Percentiles rank a stretch among this genome's conserved stretches.
Conservation (phyloP, 2,797 vertebrate genomes). For the Heliangelus exortis region DNA sequence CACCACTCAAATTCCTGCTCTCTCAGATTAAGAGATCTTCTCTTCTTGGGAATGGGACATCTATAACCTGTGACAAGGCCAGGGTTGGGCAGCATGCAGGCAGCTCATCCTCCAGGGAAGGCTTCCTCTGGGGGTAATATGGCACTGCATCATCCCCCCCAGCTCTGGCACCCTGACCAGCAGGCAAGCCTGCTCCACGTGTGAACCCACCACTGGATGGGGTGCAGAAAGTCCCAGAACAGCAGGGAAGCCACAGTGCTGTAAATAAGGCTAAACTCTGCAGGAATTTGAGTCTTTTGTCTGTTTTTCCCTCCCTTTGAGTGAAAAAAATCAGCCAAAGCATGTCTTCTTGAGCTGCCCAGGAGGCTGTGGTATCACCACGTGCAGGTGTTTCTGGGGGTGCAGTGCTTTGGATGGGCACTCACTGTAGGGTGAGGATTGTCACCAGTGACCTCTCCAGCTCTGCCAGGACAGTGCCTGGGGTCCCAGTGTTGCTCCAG, state of each 20-base stretch:
- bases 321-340: background rate
- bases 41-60: background rate
- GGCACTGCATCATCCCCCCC: background rate
- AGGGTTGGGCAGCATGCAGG: background rate
- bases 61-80: background rate
- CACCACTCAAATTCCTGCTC: background rate
- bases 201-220: background rate
- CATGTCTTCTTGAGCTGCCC: background rate
- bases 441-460: background rate
- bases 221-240: background rate
- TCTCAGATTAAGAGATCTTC: background rate
- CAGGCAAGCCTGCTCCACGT: fast-evolving
- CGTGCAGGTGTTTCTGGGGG: fast-evolving
- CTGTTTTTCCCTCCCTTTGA: background rate
- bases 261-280: background rate
- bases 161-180: fast-evolving
- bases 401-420: background rate
- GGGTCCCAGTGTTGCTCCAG: background rate
- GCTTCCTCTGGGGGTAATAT: background rate
- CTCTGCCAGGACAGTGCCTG: fast-evolving
- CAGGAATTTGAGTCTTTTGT: background rate
- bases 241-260: background rate
- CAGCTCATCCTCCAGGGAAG: background rate
- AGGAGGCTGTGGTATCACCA: too few species aligned
- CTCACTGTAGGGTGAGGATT: fast-evolving